Percentiles rank a stretch among this genome's conserved stretches.
These are phyloP conservation scores for Microchrysa polita DNA, from an alignment of 2,888 invertebrate species.

Conservation along the genomic window DNA sequence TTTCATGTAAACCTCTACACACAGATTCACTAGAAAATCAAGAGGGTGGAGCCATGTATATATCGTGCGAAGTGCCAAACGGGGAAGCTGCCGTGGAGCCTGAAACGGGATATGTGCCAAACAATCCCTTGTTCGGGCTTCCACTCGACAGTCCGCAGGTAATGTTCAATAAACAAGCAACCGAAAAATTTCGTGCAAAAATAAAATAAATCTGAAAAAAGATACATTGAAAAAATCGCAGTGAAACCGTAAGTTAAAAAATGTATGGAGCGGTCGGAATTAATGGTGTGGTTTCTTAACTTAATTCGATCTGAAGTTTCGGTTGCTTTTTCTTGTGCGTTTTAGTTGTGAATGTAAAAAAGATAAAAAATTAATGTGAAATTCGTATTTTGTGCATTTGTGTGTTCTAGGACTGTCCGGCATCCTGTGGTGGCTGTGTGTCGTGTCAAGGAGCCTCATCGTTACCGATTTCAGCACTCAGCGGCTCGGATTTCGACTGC, in stretches of 20 bases:
- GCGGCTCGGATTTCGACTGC: constrained; percentile 64
- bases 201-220: constrained; percentile 18
- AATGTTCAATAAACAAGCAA: constrained; percentile 52
- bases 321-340: not conserved
- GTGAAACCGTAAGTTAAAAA: no score
- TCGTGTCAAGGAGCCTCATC: constrained; percentile 64
- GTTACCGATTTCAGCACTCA: constrained; percentile 62
- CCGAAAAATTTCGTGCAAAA: not conserved
- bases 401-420: constrained; percentile 61
- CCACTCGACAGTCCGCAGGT: constrained; percentile 66
- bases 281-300: not conserved
- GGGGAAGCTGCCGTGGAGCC: constrained; percentile 64
- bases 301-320: not conserved
- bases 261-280: no score
- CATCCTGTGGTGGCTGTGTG: constrained; percentile 64
- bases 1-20: no score
- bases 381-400: not conserved
- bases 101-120: constrained; percentile 65
- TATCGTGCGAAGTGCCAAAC: constrained; percentile 66
- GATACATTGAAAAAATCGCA: not conserved
- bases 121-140: constrained; percentile 65
- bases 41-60: constrained; percentile 67
- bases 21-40: constrained; percentile 65
- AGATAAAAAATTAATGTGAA: no score
- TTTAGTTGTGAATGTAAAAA: not conserved